Evolutionary conservation across 2,113 vertebrate species (phyloP), one percentile per base, ranked within the genome.

Genomic region (Centropus bengalensis): DNA sequence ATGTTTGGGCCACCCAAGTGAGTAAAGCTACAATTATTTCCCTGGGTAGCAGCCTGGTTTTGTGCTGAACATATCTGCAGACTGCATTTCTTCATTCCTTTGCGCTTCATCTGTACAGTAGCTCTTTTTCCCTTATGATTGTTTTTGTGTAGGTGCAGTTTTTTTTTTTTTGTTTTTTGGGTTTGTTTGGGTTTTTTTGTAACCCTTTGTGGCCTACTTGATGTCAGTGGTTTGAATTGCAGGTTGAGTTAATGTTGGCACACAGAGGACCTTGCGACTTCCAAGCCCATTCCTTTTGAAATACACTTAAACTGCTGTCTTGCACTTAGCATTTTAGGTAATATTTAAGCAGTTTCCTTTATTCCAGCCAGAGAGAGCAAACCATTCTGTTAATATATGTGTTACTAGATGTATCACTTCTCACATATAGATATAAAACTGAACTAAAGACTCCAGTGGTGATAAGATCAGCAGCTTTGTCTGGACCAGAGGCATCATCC

Each of bases 381-480:
- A 79, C 19, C 19, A 12, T 20, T 38, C 24, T 38, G 2, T 2
- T 6, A 20, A 42, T 59, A 54, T 20, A 30, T 45, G 27, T 38
- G 2, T 2, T 6, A 20, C 45, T 59, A 54, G 22, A 30, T 45
- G 27, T 19, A 30, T 49, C 47, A 22, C 8, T 79, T 86, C 75
- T 80, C 42, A 67, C 14, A 7, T 66, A 81, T 36, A 60, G 45
- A 33, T 28, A 20, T 77, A 74, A 79, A 92, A 76, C 47, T 64
- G 73, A 75, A 23, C 0, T 0, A 9, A 38, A 20, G 14, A 58
- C 32, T 79, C 27, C 2, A 3, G 24, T 60, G 60, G 24, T 12
- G 18, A 89, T 88, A 58, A 82, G 54, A 62, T 62, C 38, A 70
- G 67, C 74, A 82, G 76, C 70, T 60, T 95, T 88, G 64, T 71